These are phyloP conservation scores for Gymnodraco acuticeps DNA, from an alignment of 2,797 vertebrate genomes.

Conservation along the genomic window DNA sequence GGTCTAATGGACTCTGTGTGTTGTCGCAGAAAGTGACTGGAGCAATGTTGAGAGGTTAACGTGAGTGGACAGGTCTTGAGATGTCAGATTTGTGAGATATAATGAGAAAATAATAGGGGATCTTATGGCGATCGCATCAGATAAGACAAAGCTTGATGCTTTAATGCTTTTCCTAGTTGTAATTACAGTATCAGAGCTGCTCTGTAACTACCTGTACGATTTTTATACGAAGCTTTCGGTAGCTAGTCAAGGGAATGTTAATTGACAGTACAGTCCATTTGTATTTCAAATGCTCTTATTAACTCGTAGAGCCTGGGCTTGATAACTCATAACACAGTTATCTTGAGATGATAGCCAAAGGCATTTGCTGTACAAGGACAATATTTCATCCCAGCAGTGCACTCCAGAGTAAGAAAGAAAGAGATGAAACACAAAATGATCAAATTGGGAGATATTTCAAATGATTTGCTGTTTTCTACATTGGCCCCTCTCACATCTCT, in stretches of 20 bases:
- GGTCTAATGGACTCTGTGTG: conserved; percentile 66
- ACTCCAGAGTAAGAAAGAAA: conserved; percentile 20
- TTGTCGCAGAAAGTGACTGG: conserved; percentile 34
- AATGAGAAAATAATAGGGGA: background rate
- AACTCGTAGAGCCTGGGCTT: background rate
- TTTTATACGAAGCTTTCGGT: background rate
- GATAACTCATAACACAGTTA: conserved; percentile 38
- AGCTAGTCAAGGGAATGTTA: conserved; percentile 6
- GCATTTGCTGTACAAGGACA: conserved; percentile 4
- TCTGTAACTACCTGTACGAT: conserved; percentile 8
- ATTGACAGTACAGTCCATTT: conserved; percentile 34
- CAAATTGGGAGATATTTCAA: conserved; percentile 46
- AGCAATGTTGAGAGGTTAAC: conserved; percentile 18
- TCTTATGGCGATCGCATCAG: background rate
- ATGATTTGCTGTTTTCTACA: conserved; percentile 35
- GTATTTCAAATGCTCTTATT: conserved; percentile 31
- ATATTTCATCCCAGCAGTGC: conserved; percentile 36
- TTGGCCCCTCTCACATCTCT: conserved; percentile 17
- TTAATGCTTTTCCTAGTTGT: background rate
- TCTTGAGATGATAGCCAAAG: conserved; percentile 41
- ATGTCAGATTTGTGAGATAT: conserved; percentile 5
- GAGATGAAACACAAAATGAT: conserved; percentile 54
- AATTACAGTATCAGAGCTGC: conserved; percentile 2
- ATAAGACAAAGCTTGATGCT: background rate
- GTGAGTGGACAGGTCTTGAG: conserved; percentile 3